phyloP scores from a whole-genome alignment of 2,113 vertebrate species.

The Aix galericulata region DNA sequence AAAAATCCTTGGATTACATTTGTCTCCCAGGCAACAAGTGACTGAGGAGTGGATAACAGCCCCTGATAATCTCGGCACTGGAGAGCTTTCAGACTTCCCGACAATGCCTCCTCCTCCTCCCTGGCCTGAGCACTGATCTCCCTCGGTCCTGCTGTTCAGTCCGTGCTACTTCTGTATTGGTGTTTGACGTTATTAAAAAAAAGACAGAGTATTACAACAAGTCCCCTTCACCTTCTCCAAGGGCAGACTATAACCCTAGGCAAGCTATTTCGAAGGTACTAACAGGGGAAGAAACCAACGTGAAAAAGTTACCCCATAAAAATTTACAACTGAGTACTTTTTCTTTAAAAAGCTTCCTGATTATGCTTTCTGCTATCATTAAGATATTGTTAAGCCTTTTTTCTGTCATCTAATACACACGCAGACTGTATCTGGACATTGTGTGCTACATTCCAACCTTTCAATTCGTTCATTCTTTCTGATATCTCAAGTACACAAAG shows the following conservation, averaged over 20 bases:
- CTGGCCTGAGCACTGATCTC: background rate
- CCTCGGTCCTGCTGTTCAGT: background rate
- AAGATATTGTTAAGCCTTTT: background rate
- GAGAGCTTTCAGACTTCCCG: background rate
- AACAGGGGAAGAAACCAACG: background rate
- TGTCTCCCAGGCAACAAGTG: slow-evolving; percentile 65
- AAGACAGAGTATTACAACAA: background rate
- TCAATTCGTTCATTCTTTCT: background rate
- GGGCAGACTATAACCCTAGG: background rate
- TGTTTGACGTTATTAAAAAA: background rate
- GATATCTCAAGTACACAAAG: background rate
- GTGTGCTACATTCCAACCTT: background rate
- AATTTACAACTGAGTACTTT: background rate
- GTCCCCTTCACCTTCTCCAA: background rate
- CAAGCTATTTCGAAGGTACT: background rate
- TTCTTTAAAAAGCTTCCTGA: background rate
- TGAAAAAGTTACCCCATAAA: rapidly evolving
- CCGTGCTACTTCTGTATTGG: background rate
- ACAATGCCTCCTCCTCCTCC: background rate
- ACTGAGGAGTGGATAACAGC: background rate
- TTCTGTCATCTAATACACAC: background rate
- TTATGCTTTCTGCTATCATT: background rate
- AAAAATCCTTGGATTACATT: slow-evolving; percentile 25
- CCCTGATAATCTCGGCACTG: background rate
- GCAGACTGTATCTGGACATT: background rate